Conservation (phyloP, 2,888 invertebrate species). For the Crematogaster levior region DNA sequence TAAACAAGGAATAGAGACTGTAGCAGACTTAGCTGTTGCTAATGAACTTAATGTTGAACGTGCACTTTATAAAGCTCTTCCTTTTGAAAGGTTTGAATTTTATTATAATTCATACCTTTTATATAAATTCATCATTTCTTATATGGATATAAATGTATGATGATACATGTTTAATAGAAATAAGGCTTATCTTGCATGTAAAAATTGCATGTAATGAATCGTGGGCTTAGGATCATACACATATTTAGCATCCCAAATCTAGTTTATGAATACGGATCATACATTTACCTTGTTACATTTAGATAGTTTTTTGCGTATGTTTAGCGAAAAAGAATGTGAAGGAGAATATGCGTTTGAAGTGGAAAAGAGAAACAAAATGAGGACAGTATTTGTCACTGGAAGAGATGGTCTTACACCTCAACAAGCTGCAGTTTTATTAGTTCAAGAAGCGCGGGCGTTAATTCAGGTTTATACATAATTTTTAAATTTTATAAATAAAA, state of each 20-base stretch:
- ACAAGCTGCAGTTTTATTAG: slow-evolving; percentile 93
- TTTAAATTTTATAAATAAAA: slow-evolving; percentile 14
- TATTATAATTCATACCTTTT: not conserved
- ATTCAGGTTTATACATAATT: slow-evolving; percentile 85
- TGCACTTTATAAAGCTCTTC: slow-evolving; percentile 91
- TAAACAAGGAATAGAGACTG: slow-evolving; percentile 92
- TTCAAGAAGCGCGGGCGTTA: slow-evolving; percentile 91
- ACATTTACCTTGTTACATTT: not conserved
- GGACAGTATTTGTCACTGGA: slow-evolving; percentile 93
- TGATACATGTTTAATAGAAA: not conserved
- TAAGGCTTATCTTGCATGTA: not conserved
- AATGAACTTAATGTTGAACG: slow-evolving; percentile 90
- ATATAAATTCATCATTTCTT: not conserved
- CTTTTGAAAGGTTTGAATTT: slow-evolving; percentile 91
- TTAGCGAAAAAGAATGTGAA: slow-evolving; percentile 90
- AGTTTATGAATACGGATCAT: not conserved
- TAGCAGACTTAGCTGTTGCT: slow-evolving; percentile 93
- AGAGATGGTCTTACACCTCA: slow-evolving; percentile 92
- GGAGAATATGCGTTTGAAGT: slow-evolving; percentile 90
- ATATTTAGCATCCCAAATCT: not conserved
- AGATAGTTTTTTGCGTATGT: not conserved
- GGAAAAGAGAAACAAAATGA: slow-evolving; percentile 89
- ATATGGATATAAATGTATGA: not conserved
- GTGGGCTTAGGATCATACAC: not conserved
- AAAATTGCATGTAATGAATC: not conserved